Conservation (phyloP, 2,113 vertebrate species). For the Planiliza haematocheilus region DNA sequence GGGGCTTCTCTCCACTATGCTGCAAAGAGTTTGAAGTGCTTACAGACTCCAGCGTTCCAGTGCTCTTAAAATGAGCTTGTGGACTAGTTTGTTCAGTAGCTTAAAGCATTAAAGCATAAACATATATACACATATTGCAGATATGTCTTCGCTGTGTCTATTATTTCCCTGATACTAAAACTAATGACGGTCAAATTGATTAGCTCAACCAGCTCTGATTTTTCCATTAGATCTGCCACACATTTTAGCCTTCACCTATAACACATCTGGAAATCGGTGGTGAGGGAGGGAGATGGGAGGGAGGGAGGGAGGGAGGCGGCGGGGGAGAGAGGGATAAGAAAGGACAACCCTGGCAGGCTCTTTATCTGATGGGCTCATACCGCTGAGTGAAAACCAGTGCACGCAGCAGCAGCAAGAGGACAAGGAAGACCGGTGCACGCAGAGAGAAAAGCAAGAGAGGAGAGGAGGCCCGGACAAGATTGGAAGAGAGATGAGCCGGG, state of each 20-base stretch:
- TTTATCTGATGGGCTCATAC: slow-evolving; percentile 50
- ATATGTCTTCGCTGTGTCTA: too few relatives aligned
- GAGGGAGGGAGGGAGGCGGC: background rate
- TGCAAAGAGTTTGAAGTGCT: background rate
- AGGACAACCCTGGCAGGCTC: slow-evolving; percentile 9
- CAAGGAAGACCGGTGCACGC: too few relatives aligned
- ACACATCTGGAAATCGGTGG: background rate
- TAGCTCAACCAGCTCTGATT: background rate
- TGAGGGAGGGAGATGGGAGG: background rate
- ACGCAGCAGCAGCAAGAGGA: slow-evolving; percentile 19
- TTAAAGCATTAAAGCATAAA: too few relatives aligned
- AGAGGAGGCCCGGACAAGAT: background rate
- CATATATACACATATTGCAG: too few relatives aligned
- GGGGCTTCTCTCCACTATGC: background rate
- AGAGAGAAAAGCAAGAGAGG: background rate
- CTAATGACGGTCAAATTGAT: too few relatives aligned
- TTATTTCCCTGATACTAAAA: too few relatives aligned
- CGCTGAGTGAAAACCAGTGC: slow-evolving; percentile 2
- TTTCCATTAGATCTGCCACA: background rate
- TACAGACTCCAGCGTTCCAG: too few relatives aligned
- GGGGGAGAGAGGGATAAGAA: slow-evolving; percentile 14
- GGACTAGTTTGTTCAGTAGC: background rate
- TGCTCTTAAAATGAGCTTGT: background rate
- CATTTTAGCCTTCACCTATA: slow-evolving; percentile 9
- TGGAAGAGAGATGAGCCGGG: slow-evolving; percentile 12